Base-by-base conservation (phyloP, 2,113 vertebrate genomes). In the Melierax canorus region DNA sequence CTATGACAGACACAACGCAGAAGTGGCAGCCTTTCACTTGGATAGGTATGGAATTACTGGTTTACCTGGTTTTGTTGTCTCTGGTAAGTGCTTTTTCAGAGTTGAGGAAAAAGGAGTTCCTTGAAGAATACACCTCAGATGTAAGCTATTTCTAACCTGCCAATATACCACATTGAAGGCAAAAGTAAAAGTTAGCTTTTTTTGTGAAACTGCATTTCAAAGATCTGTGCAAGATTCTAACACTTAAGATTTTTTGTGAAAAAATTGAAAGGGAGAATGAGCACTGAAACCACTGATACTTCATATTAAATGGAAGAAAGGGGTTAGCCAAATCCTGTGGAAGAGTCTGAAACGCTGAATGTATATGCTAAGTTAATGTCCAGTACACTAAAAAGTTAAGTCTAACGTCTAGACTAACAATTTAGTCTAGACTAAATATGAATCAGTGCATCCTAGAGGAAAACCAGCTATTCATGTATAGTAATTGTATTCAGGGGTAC, bases 1-100 rank as follows among this genome's bases (percentile, higher is more conserved):
- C 34, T 99, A 99, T 4, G 99, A 99, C 91, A 97, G 99, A 75
- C 99, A 99, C 98, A 99, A 99, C 1, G 99, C 99, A 50, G 99
- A 99, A 96, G 99, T 99, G 84, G 99, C 99, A 56, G 99, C 99
- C 84, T 99, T 99, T 96, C 99, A 99, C 93, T 96, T 99, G 97
- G 99, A 99, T 97, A 99, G 99, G 99, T 99, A 97, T 38, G 96
- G 94, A 72, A 71, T 23, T 67, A 16, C 3, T 67, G 58, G 16
- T 16, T 66, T 68, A 27, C 16, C 41, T 89, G 21, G 2, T 11
- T 87, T 88, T 45, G 6, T 13, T 94, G 48, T 50, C 43, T 81
- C n/a, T 76, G 53, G 20, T 34, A 66, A 87, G 41, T 1, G 3
- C 6, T 53, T 73, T 67, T 50, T 36, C 36, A 22, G 39, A 30